Conservation (phyloP, 2,797 vertebrate species). For the Enteromius argenteus region DNA sequence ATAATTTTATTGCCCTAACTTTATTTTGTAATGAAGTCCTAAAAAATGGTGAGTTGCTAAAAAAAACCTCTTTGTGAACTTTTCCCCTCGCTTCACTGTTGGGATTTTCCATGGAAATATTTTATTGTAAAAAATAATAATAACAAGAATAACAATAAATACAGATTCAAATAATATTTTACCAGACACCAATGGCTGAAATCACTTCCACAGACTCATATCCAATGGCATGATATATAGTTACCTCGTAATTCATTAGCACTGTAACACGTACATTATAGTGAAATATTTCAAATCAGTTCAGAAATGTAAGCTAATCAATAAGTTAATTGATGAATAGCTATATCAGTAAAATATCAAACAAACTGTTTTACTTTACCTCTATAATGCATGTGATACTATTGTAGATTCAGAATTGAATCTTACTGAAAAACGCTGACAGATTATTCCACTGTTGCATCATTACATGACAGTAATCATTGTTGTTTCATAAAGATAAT, state of each 20-base stretch:
- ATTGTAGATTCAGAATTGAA: not conserved
- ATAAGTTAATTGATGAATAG: not conserved
- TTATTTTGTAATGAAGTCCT: not conserved
- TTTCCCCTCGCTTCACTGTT: not conserved
- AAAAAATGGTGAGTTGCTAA: no score
- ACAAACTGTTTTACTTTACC: no score
- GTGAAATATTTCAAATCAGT: not conserved
- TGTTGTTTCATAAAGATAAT: not conserved
- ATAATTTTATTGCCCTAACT: no score
- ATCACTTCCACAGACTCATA: not conserved
- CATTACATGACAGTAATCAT: not conserved
- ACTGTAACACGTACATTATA: no score
- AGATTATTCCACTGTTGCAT: not conserved
- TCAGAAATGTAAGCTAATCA: no score
- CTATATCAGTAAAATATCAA: no score
- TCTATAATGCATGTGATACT: no score
- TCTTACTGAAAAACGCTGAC: no score
- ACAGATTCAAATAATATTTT: not conserved
- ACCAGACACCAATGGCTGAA: not conserved
- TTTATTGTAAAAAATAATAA: not conserved
- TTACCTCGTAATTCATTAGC: not conserved
- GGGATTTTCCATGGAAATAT: not conserved
- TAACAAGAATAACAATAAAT: not conserved
- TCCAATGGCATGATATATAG: not conserved
- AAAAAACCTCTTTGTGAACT: no score